Conservation (phyloP, 2,797 vertebrate species). For the Telmatherina bonti region DNA sequence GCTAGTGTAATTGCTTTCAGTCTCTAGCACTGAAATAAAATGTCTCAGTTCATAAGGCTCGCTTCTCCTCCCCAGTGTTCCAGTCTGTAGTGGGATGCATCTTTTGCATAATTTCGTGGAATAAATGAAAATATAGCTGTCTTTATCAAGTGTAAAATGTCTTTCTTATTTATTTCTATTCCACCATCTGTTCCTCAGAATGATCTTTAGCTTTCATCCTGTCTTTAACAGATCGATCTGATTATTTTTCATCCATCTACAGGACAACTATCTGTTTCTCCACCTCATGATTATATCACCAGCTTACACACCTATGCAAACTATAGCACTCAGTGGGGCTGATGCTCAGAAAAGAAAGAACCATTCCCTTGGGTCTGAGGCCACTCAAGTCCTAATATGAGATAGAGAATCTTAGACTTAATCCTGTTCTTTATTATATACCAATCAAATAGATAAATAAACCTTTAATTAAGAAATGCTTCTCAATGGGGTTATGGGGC, state of each 20-base stretch:
- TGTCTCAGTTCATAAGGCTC: conserved; percentile 54
- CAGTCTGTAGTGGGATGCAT: conserved; percentile 25
- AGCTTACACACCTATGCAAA: conserved; percentile 54
- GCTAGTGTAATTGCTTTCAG: conserved; percentile 70
- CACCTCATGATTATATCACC: conserved; percentile 54
- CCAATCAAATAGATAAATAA: conserved; percentile 80
- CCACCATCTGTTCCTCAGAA: conserved; percentile 28
- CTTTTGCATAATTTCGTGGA: conserved; percentile 49
- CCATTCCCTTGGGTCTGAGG: conserved; percentile 55
- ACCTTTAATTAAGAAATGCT: conserved; percentile 79
- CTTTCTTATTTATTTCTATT: conserved; percentile 55
- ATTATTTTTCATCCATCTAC: conserved; percentile 56
- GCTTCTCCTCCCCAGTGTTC: conserved; percentile 21
- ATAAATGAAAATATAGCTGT: conserved; percentile 36
- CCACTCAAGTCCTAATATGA: conserved; percentile 70
- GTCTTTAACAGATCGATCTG: conserved; percentile 52
- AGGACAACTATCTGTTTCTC: conserved; percentile 49
- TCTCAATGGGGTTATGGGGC: conserved; percentile 46
- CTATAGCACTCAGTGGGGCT: conserved; percentile 45
- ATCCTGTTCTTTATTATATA: conserved; percentile 61
- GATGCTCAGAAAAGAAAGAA: conserved; percentile 65
- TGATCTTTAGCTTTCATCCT: conserved; percentile 25
- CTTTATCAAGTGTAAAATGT: conserved; percentile 52
- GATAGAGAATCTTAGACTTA: conserved; percentile 63
- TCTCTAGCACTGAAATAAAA: conserved; percentile 60